Evolutionary conservation across 2,113 vertebrate genomes (phyloP).

Genomic region (Trogon melanurus): DNA sequence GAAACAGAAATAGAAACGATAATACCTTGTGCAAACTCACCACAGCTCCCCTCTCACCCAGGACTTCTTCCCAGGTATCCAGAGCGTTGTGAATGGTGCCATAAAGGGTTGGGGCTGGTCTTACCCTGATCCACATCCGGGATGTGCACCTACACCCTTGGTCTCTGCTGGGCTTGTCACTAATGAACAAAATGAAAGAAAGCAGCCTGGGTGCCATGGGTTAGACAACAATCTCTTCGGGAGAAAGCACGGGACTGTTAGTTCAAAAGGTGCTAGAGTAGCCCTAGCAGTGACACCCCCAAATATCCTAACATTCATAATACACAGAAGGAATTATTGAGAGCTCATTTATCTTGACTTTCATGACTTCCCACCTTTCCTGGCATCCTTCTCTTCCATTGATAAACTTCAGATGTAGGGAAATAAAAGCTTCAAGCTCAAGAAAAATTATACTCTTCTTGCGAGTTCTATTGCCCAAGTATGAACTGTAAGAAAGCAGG

Average conservation of each 20-base stretch:
- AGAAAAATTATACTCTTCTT: background rate
- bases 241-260: background rate
- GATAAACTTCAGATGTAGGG: background rate
- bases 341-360: background rate
- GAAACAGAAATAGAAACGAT: background rate
- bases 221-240: background rate
- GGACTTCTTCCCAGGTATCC: background rate
- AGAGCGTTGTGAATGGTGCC: background rate
- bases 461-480: background rate
- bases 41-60: background rate
- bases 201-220: background rate
- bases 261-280: background rate
- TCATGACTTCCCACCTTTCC: background rate
- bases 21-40: background rate
- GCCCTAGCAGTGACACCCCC: too few species aligned
- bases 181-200: background rate
- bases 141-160: background rate
- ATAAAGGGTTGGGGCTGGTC: background rate
- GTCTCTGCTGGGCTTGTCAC: background rate
- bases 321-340: background rate
- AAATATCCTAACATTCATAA: background rate
- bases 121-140: rapidly evolving
- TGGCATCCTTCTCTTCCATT: background rate
- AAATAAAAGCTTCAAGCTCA: background rate
- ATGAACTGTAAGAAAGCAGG: background rate